Conservation (phyloP, 1,140 invertebrate species). For the Drosophila asahinai region DNA sequence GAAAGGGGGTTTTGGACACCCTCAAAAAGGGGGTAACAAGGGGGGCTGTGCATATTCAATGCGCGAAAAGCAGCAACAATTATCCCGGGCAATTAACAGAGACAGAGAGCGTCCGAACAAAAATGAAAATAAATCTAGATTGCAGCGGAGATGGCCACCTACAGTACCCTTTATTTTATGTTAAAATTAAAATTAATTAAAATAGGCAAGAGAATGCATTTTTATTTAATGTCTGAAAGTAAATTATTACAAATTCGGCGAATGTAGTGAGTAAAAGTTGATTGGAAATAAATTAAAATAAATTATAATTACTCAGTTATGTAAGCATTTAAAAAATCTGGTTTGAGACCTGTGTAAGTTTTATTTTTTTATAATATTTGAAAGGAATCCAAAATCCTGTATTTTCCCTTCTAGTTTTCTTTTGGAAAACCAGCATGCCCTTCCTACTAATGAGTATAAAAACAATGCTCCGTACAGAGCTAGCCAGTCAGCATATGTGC, state of each 20-base stretch:
- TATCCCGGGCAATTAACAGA: conserved; percentile 68
- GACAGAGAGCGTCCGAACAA: conserved; percentile 28
- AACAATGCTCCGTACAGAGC: conserved; percentile 27
- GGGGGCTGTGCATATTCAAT: conserved; percentile 38
- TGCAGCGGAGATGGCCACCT: not conserved
- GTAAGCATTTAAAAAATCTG: too few relatives aligned
- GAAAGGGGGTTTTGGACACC: not conserved
- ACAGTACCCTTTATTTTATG: not conserved
- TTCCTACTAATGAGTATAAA: not conserved
- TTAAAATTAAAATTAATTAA: too few relatives aligned
- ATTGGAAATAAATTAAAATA: too few relatives aligned
- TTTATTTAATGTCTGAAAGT: not conserved
- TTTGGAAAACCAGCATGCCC: not conserved
- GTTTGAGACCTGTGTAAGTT: too few relatives aligned
- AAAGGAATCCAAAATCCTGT: not conserved
- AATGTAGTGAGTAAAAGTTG: too few relatives aligned
- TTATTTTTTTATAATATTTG: not conserved
- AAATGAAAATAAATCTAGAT: conserved; percentile 22
- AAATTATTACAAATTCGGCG: not conserved
- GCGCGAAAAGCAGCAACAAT: conserved; percentile 56
- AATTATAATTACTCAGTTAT: too few relatives aligned
- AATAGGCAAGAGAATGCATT: not conserved
- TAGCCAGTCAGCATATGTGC: conserved; percentile 29
- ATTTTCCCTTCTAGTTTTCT: not conserved
- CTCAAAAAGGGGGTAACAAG: not conserved